Evolutionary conservation across 2,113 vertebrate genomes (phyloP), one percentile per base, ranked within the genome.

Genomic region (Campylomormyrus tamandua): DNA sequence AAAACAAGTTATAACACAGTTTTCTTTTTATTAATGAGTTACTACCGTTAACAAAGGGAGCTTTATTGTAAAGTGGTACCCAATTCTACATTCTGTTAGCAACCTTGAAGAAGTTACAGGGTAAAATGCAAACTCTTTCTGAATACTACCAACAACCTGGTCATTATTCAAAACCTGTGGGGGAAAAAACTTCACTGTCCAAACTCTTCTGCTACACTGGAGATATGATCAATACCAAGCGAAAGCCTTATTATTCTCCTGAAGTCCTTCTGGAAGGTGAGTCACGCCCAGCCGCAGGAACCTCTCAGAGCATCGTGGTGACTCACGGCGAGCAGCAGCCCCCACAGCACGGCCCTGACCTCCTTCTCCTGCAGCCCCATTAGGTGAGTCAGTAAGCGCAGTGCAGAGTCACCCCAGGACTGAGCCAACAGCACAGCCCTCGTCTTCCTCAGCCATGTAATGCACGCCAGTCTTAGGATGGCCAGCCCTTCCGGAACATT

Each of bases 281-380:
- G 77, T 89, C 80, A 85, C 45, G 24, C 11, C n/a, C 80, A 35
- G 42, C 39, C 24, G 31, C 31, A 6, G 66, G 53, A 66, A 7
- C 42, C 53, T 89, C 77, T 49, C n/a, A 39, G 19, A 66, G 21
- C 31, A 3, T 56, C 19, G 46, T 19, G 46, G 46, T 19, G 11
- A 83, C 92, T 93, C 89, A 96, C 95, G 89, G 83, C 80, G 46
- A 92, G 70, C 58, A 90, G 53, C 85, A 95, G 39, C 0, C 53
- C 45, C 46, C 77, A 49, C 88, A 95, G 90, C 53, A 94, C 62
- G 7, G 19, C 83, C 45, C 74, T 91, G 5, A 90, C 90, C 85
- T 95, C 92, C 45, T 85, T 53, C 0, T 95, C 94, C 74, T 96
- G 95, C 13, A 94, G 87, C 89, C 94, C 93, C 24, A 91, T 90